Base-by-base conservation (phyloP, 2,888 invertebrate genomes). In the Eupithecia exiguata region DNA sequence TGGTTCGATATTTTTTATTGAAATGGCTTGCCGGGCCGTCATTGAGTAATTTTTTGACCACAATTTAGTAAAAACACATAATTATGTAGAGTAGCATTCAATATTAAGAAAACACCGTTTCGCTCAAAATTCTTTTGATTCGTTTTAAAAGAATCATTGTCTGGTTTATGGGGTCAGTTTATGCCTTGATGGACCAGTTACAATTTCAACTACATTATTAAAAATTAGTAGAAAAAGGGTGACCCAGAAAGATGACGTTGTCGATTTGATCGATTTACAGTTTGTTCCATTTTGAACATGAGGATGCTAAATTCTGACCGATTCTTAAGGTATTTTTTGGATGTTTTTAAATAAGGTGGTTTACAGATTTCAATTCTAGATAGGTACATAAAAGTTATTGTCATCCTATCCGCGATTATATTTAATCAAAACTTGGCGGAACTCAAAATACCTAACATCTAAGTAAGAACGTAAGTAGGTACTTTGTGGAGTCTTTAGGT, bases 401-500 rank as follows among this genome's bases (percentile, higher is more conserved):
- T 25, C 5, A 58, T 58, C 14, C 5, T 25, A 58, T 25, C 58
- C 12, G 25, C 58, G 5, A 58, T 58, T 5, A 12, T 25, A 5
- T 25, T 12, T 58, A 58, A 58, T 58, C 58, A 58, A 58, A 58
- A 58, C 12, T 58, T 58, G 5, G 12, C 25, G 10, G 25, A 66
- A 66, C n/a, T 12, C 40, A 40, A 66, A 66, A 40, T 66, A 40
- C 36, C 35, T 62, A 30, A 7, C 9, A 35, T 18, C n/a, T 40
- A 65, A 38, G 38, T 38, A 66, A 40, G 66, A 25, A 43, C 5
- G 70, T 76, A 65, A 38, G 38, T 38, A 66, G 66, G 66, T 43
- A 66, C 5, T 71, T 76, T 58, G 21, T 68, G 69, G 40, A 71
- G 62, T 63, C 43, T 71, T 63, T 58, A 68, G 65, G 74, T 70